phyloP scores from a whole-genome alignment of 2,113 vertebrate species.

The Eulacestoma nigropectus region DNA sequence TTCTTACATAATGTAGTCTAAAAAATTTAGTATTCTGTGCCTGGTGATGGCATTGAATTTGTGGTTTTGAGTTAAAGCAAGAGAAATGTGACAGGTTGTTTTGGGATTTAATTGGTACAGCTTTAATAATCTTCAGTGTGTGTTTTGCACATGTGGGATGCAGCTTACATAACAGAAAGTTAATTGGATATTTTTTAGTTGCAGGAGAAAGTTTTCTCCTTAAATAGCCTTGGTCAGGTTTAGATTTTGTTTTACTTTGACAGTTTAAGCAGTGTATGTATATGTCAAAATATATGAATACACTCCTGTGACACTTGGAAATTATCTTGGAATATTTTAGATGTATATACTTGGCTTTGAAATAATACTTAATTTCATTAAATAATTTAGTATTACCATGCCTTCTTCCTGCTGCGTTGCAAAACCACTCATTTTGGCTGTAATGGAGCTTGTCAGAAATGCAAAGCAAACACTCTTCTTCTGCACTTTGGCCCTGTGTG shows the following conservation, averaged over 20 bases:
- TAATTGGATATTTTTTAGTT: not conserved
- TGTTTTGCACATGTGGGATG: not conserved
- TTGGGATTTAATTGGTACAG: not conserved
- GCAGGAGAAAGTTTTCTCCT: not conserved
- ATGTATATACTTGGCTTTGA: not conserved
- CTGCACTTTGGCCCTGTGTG: not conserved
- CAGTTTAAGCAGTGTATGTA: not conserved
- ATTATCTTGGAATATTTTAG: not conserved
- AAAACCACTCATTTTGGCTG: not conserved
- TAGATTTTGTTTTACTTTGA: not conserved
- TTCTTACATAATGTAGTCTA: not conserved
- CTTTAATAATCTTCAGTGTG: not conserved
- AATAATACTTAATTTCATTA: not conserved
- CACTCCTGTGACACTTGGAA: not conserved
- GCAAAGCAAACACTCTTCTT: not conserved
- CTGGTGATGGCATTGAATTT: not conserved
- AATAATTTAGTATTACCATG: not conserved
- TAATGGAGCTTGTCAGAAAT: not conserved
- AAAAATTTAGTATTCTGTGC: not conserved
- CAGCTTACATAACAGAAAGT: not conserved
- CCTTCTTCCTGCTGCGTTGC: not conserved
- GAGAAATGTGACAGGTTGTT: not conserved
- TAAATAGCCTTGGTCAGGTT: not conserved
- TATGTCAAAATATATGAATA: not conserved
- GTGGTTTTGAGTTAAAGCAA: not conserved